phyloP scores from a whole-genome alignment of 2,888 invertebrate species.

The Abrostola triplasia region DNA sequence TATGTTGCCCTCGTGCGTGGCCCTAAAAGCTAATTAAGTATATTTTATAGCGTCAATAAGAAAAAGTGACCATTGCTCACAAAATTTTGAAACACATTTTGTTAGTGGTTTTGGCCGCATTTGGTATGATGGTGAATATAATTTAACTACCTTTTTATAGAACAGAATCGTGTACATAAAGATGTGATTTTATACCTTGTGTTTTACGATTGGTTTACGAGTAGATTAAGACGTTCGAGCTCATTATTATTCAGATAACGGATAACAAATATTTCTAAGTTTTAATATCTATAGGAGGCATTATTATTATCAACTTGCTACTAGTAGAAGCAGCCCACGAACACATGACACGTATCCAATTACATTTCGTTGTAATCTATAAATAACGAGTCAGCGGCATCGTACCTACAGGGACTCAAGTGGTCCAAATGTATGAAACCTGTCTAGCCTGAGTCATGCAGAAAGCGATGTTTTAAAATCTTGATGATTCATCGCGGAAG shows the following conservation, averaged over 20 bases:
- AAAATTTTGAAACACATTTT: too few species aligned
- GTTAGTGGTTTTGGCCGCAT: too few species aligned
- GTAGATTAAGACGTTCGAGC: background rate
- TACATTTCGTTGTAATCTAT: constrained; percentile 44
- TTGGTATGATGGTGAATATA: too few species aligned
- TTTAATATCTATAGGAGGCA: background rate
- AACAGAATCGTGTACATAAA: background rate
- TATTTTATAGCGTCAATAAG: too few species aligned
- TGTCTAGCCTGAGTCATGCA: constrained; percentile 61
- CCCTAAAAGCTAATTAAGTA: too few species aligned
- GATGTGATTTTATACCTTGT: background rate
- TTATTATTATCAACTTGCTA: background rate
- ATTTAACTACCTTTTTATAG: background rate
- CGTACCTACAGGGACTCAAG: constrained; percentile 47
- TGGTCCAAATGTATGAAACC: constrained; percentile 59
- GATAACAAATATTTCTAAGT: too few species aligned
- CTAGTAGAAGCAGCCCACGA: background rate
- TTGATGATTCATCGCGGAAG: constrained; percentile 63
- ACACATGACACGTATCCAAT: constrained; percentile 47
- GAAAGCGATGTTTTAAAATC: constrained; percentile 57
- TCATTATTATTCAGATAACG: background rate
- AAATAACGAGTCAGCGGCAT: constrained; percentile 48
- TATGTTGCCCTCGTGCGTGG: too few species aligned
- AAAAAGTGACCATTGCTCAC: too few species aligned
- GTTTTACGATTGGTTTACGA: background rate